Evolutionary conservation across 2,888 invertebrate genomes (phyloP).

Genomic region (Erebia ligea): DNA sequence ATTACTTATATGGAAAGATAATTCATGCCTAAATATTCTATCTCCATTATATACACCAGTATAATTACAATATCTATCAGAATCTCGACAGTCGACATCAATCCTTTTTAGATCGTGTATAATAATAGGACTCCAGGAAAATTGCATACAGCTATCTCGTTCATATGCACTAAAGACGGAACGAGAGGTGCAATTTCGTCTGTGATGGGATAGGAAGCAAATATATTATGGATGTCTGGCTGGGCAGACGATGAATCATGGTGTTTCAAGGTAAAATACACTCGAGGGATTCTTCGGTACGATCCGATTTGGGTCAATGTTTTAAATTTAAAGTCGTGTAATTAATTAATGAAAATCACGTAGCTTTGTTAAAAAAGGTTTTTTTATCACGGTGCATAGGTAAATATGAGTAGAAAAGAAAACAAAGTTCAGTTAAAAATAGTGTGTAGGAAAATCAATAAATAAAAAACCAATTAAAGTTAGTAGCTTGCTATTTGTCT

Average conservation of each 20-base stretch:
- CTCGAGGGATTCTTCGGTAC: constrained; percentile 28
- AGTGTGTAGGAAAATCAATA: too few species aligned
- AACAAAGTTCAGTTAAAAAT: too few species aligned
- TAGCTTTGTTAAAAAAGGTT: too few species aligned
- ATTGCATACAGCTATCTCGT: constrained; percentile 5
- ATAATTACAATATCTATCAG: constrained; percentile 6
- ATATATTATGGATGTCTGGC: constrained; percentile 52
- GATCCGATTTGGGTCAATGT: constrained; percentile 1
- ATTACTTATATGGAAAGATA: too few species aligned
- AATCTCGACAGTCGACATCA: constrained; percentile 12
- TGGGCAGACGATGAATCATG: constrained; percentile 67
- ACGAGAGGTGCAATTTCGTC: constrained; percentile 39
- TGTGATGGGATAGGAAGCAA: constrained; percentile 46
- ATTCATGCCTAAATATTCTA: neutral
- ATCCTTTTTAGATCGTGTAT: constrained; percentile 14
- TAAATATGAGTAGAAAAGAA: too few species aligned
- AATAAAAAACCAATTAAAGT: too few species aligned
- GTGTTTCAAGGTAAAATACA: constrained; percentile 43
- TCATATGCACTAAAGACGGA: constrained; percentile 13
- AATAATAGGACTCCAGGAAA: constrained; percentile 30
- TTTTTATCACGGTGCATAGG: too few species aligned
- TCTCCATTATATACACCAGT: neutral
- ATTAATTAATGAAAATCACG: neutral
- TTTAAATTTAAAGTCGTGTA: neutral
- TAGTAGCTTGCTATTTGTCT: too few species aligned